phyloP scores from a whole-genome alignment of 2,888 invertebrate species.

The Drosophila falleni region DNA sequence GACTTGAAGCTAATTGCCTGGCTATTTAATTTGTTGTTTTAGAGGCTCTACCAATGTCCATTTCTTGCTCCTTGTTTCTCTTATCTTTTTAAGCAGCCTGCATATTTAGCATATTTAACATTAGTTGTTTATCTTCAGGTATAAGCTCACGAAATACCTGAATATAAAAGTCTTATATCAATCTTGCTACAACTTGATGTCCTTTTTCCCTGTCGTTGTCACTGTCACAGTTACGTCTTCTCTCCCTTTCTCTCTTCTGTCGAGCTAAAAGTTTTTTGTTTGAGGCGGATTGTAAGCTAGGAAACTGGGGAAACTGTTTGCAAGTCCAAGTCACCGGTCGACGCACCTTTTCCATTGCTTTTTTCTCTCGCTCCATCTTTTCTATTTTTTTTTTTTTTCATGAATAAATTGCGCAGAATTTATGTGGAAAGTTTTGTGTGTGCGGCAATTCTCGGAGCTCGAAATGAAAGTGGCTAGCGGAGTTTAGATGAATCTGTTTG shows the following conservation, averaged over 20 bases:
- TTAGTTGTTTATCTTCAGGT: slow-evolving; percentile 70
- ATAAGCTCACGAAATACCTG: slow-evolving; percentile 75
- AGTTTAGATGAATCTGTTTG: slow-evolving; percentile 79
- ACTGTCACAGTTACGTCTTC: slow-evolving; percentile 20
- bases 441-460: slow-evolving; percentile 28
- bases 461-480: slow-evolving; percentile 77
- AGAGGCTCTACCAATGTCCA: slow-evolving; percentile 50
- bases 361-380: slow-evolving; percentile 26
- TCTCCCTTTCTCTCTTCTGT: slow-evolving; percentile 8
- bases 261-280: slow-evolving; percentile 32
- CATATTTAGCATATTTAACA: slow-evolving; percentile 78
- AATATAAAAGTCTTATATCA: slow-evolving; percentile 80
- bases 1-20: slow-evolving; percentile 55
- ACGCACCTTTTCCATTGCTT: slow-evolving; percentile 62
- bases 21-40: slow-evolving; percentile 55
- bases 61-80: not conserved
- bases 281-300: slow-evolving; percentile 22
- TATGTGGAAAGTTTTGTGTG: slow-evolving; percentile 75
- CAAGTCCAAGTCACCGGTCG: slow-evolving; percentile 59
- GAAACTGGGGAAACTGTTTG: slow-evolving; percentile 37
- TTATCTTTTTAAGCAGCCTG: slow-evolving; percentile 50
- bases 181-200: slow-evolving; percentile 73
- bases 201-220: slow-evolving; percentile 49
- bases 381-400: slow-evolving; percentile 46
- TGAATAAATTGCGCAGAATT: slow-evolving; percentile 80